A percentile compares a stretch with the other conserved stretches of the same genome.
These are phyloP conservation scores for Hemitrygon akajei DNA, from an alignment of 2,797 vertebrate species.

Conservation along the genomic window DNA sequence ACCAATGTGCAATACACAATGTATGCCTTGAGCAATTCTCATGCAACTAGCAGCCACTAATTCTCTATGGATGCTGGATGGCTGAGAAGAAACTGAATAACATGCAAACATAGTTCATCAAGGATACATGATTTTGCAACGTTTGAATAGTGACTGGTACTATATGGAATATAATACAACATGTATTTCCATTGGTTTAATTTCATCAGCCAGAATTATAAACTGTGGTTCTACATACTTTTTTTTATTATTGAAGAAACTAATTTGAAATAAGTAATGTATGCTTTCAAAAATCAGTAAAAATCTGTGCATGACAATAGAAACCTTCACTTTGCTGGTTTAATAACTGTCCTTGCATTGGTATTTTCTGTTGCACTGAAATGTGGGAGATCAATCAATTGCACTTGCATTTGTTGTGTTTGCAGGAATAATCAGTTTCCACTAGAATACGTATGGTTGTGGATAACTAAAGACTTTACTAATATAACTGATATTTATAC, in stretches of 20 bases:
- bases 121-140: too few relatives aligned
- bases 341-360: slow-evolving; percentile 35
- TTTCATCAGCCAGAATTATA: neutral
- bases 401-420: slow-evolving; percentile 51
- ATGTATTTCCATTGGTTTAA: neutral
- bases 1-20: too few relatives aligned
- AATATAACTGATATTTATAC: slow-evolving; percentile 49
- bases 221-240: neutral
- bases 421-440: slow-evolving; percentile 43
- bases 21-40: too few relatives aligned
- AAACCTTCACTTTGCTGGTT: slow-evolving; percentile 45
- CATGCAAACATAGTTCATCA: too few relatives aligned
- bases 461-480: slow-evolving; percentile 53
- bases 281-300: slow-evolving; percentile 57
- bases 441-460: slow-evolving; percentile 53
- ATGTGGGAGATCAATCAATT: slow-evolving; percentile 48
- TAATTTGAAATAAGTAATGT: slow-evolving; percentile 20
- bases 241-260: too few relatives aligned
- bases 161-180: neutral
- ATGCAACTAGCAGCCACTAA: too few relatives aligned
- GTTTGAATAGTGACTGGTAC: too few relatives aligned
- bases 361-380: slow-evolving; percentile 33
- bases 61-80: too few relatives aligned
- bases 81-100: too few relatives aligned
- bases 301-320: slow-evolving; percentile 45